Conservation (phyloP, 2,888 invertebrate species). For the Noctua fimbriata region DNA sequence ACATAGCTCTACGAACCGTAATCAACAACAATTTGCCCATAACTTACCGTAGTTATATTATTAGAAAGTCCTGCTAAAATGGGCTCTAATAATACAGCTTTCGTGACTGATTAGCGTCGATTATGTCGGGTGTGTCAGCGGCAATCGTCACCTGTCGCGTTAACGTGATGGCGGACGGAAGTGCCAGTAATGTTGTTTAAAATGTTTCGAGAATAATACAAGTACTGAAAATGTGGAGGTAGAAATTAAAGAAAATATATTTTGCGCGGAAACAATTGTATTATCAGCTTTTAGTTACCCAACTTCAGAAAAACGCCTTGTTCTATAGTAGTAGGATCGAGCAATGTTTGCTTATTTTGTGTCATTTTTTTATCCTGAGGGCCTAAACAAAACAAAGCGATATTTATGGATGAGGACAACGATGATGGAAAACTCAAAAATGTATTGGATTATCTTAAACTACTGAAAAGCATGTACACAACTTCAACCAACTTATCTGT, state of each 20-base stretch:
- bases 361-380: too few relatives aligned
- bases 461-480: neutral
- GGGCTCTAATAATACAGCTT: constrained; percentile 21
- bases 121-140: constrained; percentile 67
- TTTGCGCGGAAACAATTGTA: neutral
- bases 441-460: neutral
- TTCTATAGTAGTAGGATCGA: too few relatives aligned
- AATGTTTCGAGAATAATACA: constrained; percentile 28
- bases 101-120: constrained; percentile 64
- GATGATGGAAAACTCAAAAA: neutral
- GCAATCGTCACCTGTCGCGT: constrained; percentile 63
- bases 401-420: neutral
- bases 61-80: constrained; percentile 19
- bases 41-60: neutral
- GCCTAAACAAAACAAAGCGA: neutral
- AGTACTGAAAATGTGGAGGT: neutral
- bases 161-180: constrained; percentile 51
- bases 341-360: too few relatives aligned
- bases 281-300: neutral
- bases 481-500: too few relatives aligned
- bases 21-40: neutral
- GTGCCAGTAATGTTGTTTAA: constrained; percentile 39
- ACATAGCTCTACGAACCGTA: neutral
- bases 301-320: too few relatives aligned
- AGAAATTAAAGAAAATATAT: neutral